These are phyloP conservation scores for Littorina saxatilis DNA, from an alignment of 1,140 invertebrate genomes.

Conservation along the genomic window DNA sequence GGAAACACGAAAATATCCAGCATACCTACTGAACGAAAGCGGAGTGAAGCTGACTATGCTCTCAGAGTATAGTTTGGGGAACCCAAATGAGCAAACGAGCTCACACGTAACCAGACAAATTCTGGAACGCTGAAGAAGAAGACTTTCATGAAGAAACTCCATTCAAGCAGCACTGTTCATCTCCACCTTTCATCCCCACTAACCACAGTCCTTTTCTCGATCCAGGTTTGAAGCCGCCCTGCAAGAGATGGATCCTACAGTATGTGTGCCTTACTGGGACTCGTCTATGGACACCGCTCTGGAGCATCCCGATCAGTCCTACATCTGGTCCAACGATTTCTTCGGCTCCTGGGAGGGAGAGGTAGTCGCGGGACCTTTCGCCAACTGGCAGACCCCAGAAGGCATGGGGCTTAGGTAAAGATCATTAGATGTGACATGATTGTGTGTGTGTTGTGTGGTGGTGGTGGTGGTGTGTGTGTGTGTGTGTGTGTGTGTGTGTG, in stretches of 20 bases:
- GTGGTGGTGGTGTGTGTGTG: neutral
- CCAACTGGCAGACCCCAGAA: slow-evolving; percentile 50
- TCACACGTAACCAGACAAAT: too few species aligned
- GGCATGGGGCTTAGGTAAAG: slow-evolving; percentile 48
- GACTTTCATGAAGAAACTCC: too few species aligned
- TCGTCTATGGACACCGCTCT: slow-evolving; percentile 70
- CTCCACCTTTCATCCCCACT: too few species aligned
- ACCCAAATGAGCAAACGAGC: too few species aligned
- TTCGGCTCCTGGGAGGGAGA: slow-evolving; percentile 74
- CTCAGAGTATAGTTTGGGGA: too few species aligned
- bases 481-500: neutral
- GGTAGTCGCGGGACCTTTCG: slow-evolving; percentile 73
- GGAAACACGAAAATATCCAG: too few species aligned
- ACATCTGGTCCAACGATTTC: slow-evolving; percentile 71
- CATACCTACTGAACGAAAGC: too few species aligned
- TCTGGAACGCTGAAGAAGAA: too few species aligned
- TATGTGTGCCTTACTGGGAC: slow-evolving; percentile 76
- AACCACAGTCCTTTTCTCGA: too few species aligned
- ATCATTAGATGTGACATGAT: slow-evolving; percentile 39
- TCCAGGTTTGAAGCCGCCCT: slow-evolving; percentile 63
- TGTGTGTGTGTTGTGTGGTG: too few species aligned
- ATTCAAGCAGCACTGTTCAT: neutral
- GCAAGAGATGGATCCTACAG: slow-evolving; percentile 48
- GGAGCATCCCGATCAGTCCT: slow-evolving; percentile 68
- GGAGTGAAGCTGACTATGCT: too few species aligned